A percentile compares a stretch with the other conserved stretches of the same genome.
Conservation (phyloP, 2,888 invertebrate genomes). For the Ashinkailepas kermadecensis region DNA sequence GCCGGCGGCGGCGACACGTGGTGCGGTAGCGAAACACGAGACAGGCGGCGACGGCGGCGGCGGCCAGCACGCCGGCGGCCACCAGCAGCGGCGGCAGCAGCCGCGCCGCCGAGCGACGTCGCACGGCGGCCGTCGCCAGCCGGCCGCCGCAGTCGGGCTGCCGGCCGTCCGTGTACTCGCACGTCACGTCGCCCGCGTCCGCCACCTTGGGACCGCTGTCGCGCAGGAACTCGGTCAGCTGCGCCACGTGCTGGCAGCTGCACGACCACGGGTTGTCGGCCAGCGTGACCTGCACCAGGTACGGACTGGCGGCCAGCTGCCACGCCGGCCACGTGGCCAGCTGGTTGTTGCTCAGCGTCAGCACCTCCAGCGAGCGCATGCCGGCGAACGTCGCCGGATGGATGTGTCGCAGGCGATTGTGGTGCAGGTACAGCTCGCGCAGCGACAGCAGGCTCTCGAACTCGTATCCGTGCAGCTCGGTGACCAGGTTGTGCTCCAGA, state of each 20-base stretch:
- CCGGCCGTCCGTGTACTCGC: constrained; percentile 49
- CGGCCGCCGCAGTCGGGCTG: constrained; percentile 41
- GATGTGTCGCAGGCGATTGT: constrained; percentile 71
- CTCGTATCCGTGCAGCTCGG: constrained; percentile 70
- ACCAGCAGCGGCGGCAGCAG: constrained; percentile 70
- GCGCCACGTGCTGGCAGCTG: constrained; percentile 69
- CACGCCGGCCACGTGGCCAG: constrained; percentile 75
- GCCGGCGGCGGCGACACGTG: constrained; percentile 33
- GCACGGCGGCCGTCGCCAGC: constrained; percentile 37
- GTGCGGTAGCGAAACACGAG: constrained; percentile 68
- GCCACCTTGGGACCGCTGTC: constrained; percentile 70
- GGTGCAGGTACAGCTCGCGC: constrained; percentile 76
- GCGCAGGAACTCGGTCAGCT: constrained; percentile 70
- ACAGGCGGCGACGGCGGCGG: constrained; percentile 63
- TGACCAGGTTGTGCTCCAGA: constrained; percentile 77
- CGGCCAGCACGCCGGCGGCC: constrained; percentile 47
- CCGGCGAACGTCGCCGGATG: constrained; percentile 76
- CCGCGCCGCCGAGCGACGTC: constrained; percentile 67
- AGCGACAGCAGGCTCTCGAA: constrained; percentile 71
- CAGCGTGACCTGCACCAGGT: constrained; percentile 75
- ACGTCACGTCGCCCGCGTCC: constrained; percentile 67
- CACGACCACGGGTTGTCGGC: constrained; percentile 84
- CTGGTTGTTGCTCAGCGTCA: constrained; percentile 75
- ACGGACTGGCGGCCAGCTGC: constrained; percentile 71
- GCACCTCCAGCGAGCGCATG: constrained; percentile 70